phyloP scores from a whole-genome alignment of 1,140 invertebrate genomes.

The Macrobrachium rosenbergii region DNA sequence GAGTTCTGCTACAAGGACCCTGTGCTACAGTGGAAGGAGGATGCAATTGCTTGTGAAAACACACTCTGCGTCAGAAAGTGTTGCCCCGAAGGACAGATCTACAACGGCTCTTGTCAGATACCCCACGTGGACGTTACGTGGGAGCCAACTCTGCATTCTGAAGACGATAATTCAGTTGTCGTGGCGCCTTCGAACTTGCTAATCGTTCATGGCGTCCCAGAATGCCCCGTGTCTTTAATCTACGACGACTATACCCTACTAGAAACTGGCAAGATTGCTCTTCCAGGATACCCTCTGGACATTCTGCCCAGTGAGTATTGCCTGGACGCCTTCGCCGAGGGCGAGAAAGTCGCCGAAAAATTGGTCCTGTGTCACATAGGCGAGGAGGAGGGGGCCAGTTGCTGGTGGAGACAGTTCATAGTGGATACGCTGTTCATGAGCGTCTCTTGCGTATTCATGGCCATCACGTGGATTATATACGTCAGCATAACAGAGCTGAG shows the following conservation, averaged over 20 bases:
- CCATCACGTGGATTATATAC: slow-evolving; percentile 31
- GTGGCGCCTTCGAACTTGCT: not conserved
- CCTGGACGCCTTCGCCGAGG: not conserved
- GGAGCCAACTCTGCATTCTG: not conserved
- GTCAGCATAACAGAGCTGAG: slow-evolving; percentile 12
- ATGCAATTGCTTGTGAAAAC: not conserved
- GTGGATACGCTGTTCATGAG: slow-evolving; percentile 19
- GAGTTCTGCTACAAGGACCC: slow-evolving; percentile 9
- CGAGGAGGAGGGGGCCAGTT: not conserved
- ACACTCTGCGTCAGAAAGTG: slow-evolving; percentile 21
- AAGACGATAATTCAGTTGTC: not conserved
- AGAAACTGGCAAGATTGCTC: not conserved
- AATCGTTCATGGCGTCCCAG: slow-evolving; percentile 11
- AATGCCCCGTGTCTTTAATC: not conserved
- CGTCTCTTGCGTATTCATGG: slow-evolving; percentile 19
- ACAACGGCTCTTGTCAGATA: not conserved
- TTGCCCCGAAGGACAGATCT: not conserved
- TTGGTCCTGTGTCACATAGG: not conserved
- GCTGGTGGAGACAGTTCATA: slow-evolving; percentile 19
- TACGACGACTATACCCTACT: not conserved
- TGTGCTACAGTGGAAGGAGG: not conserved
- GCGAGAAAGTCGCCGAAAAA: not conserved
- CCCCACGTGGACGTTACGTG: not conserved
- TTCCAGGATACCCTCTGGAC: not conserved
- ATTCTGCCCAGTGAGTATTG: not conserved